phyloP scores from a whole-genome alignment of 2,113 vertebrate species.

The Alectura lathami region DNA sequence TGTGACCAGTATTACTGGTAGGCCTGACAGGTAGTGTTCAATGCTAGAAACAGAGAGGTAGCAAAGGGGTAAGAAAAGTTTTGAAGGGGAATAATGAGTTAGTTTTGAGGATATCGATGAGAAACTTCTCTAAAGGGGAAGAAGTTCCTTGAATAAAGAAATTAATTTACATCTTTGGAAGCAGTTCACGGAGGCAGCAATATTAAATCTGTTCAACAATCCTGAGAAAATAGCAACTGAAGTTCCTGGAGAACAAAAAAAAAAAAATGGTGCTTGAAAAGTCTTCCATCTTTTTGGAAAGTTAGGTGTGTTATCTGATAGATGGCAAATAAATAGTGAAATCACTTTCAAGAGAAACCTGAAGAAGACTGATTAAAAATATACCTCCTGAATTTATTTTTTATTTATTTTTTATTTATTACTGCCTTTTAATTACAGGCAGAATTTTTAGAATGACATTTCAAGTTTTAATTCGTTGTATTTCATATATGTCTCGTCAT shows the following conservation, averaged over 20 bases:
- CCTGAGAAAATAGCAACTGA: neutral
- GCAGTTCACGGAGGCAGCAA: neutral
- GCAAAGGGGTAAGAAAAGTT: neutral
- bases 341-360: neutral
- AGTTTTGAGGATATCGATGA: neutral
- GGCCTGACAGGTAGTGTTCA: neutral
- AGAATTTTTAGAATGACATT: neutral
- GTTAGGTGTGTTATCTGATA: neutral
- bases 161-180: neutral
- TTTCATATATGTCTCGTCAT: neutral
- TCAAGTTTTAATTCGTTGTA: neutral
- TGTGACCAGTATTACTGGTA: neutral
- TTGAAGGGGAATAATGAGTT: neutral
- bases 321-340: neutral
- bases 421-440: neutral
- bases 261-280: neutral
- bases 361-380: neutral
- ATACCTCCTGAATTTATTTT: rapidly evolving
- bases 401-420: neutral
- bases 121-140: neutral
- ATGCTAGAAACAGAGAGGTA: neutral
- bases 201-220: neutral
- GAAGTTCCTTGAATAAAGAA: neutral
- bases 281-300: neutral
- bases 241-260: neutral